Base-by-base conservation (phyloP, 2,797 vertebrate species). In the Chromobotia macracanthus region DNA sequence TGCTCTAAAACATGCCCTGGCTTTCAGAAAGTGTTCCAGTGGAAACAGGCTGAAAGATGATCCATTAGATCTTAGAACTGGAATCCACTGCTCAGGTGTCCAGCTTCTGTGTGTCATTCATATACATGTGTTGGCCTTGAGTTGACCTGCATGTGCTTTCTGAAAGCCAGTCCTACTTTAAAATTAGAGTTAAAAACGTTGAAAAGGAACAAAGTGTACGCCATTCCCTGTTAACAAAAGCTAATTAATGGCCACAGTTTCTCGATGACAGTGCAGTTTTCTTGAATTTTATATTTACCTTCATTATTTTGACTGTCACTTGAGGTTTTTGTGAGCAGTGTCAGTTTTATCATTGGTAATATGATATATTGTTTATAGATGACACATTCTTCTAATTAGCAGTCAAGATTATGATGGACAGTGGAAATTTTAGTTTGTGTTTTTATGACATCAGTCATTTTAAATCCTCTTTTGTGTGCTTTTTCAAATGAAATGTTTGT, bases 31-130 rank as follows among this genome's bases (percentile, higher is more conserved):
- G 10, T 0, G 1, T 48, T 55, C 51, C 35, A 9, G 58, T 60
- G 53, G 41, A 68, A 68, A 50, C 38, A 60, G 44, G 23, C 53
- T 77, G 66, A 69, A 77, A 70, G 75, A 69, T 69, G 66, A 70
- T 12, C 13, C 41, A 23, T 21, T 13, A 23, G 66, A 23, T 25
- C 44, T 3, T 61, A 19, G 44, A 7, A 61, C 18, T 48, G 8
- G 9, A 2, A 2, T 56, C 10, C 7, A 8, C n/a, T 28, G 21
- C 63, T 67, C 63, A 55, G 63, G 53, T 8, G 50, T 41, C 15
- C 19, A 58, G 16, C 35, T 77, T 11, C 4, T 68, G 1, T 58
- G 65, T 48, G 31, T 66, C 51, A 75, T 75, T 19, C 50, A 28
- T 66, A 19, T 56, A 10, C 41, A 5, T n/a, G 51, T 7, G 31